Conservation (phyloP, 2,888 invertebrate species). For the Resseliella maxima region DNA sequence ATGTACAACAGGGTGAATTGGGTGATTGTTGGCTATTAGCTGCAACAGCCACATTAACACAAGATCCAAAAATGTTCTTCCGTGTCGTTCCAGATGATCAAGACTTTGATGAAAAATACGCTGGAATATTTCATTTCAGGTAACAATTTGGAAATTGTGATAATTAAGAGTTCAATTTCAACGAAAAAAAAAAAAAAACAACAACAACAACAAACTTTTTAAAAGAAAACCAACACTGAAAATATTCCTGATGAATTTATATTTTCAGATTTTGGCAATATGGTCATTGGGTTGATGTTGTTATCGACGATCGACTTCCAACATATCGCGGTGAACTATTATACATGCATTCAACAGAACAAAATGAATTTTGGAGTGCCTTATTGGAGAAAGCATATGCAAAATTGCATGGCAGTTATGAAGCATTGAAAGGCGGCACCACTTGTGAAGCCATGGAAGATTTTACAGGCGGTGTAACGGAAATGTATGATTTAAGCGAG, state of each 20-base stretch:
- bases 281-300: conserved; percentile 92
- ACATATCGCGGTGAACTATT: conserved; percentile 85
- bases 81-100: conserved; percentile 97
- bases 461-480: conserved; percentile 92
- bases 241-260: too few species aligned
- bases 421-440: conserved; percentile 73
- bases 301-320: conserved; percentile 91
- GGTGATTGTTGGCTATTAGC: conserved; percentile 98
- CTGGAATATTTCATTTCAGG: conserved; percentile 95
- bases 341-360: conserved; percentile 87
- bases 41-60: conserved; percentile 92
- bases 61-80: conserved; percentile 86
- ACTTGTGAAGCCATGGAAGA: conserved; percentile 81
- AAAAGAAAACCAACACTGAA: too few species aligned
- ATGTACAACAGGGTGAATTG: conserved; percentile 96
- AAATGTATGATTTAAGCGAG: conserved; percentile 89
- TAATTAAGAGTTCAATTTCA: not conserved
- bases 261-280: conserved; percentile 87
- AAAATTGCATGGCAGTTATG: conserved; percentile 96
- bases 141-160: conserved; percentile 65
- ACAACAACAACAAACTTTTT: too few species aligned
- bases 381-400: conserved; percentile 95
- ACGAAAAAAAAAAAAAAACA: too few species aligned
- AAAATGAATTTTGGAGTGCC: conserved; percentile 96
- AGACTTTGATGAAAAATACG: conserved; percentile 91